Conservation (phyloP, 2,888 invertebrate genomes). For the Hyles lineata region DNA sequence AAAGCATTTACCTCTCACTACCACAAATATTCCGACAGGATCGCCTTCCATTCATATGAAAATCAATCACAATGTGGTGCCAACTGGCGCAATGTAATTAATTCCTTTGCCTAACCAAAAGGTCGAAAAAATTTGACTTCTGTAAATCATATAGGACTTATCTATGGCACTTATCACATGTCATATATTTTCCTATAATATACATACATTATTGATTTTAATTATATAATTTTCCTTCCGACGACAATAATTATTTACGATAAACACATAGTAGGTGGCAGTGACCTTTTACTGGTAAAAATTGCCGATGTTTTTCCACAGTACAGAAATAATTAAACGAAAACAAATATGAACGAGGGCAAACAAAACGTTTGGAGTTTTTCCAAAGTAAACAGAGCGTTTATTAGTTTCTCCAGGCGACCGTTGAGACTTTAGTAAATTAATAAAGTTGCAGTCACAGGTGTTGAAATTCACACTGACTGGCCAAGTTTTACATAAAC, state of each 20-base stretch:
- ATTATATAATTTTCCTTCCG: neutral
- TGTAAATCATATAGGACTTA: too few species aligned
- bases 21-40: too few species aligned
- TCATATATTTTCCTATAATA: too few species aligned
- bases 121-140: too few species aligned
- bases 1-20: too few species aligned
- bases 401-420: slow-evolving; percentile 30
- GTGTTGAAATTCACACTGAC: slow-evolving; percentile 39
- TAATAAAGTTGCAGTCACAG: slow-evolving; percentile 43
- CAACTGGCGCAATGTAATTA: too few species aligned
- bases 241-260: neutral
- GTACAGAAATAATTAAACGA: slow-evolving; percentile 27
- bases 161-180: too few species aligned
- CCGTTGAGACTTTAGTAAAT: slow-evolving; percentile 35
- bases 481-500: slow-evolving; percentile 41
- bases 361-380: slow-evolving; percentile 25
- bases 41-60: too few species aligned
- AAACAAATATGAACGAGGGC: slow-evolving; percentile 24
- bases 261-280: neutral
- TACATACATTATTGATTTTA: too few species aligned
- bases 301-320: slow-evolving; percentile 14
- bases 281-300: slow-evolving; percentile 20
- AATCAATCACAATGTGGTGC: too few species aligned
- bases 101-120: too few species aligned
- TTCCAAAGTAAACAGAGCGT: slow-evolving; percentile 27